A percentile compares a stretch with the other conserved stretches of the same genome.
phyloP scores from a whole-genome alignment of 2,888 invertebrate species.

The Anthophora plumipes region DNA sequence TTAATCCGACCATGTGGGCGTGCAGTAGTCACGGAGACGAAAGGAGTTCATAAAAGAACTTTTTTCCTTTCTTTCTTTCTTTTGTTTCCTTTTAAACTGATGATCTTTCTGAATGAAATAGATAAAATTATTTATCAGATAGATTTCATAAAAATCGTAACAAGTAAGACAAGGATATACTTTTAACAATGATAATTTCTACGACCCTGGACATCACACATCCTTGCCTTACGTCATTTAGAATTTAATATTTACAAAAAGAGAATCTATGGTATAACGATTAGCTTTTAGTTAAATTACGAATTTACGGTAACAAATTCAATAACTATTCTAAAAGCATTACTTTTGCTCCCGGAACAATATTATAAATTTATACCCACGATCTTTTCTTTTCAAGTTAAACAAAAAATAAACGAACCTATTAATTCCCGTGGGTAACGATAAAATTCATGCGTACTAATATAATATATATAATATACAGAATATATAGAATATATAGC shows the following conservation, averaged over 20 bases:
- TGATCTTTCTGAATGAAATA: constrained; percentile 5
- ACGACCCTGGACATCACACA: constrained; percentile 60
- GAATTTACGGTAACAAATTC: constrained; percentile 26
- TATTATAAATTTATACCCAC: constrained; percentile 16
- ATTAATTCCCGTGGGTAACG: not conserved
- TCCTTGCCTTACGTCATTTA: constrained; percentile 52
- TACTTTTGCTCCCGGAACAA: not conserved
- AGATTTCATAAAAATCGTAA: constrained; percentile 37
- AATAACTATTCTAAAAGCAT: not conserved
- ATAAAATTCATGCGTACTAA: constrained; percentile 20
- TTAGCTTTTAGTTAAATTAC: constrained; percentile 14
- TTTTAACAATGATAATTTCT: constrained; percentile 64
- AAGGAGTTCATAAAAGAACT: not conserved
- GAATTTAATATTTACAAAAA: constrained; percentile 35
- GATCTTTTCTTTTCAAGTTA: constrained; percentile 8
- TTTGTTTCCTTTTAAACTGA: not conserved
- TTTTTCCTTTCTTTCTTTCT: not conserved
- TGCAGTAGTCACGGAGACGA: not conserved
- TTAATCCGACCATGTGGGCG: constrained; percentile 13
- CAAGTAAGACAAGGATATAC: constrained; percentile 55
- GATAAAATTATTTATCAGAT: not conserved
- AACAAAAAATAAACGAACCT: constrained; percentile 32
- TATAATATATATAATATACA: constrained; percentile 42
- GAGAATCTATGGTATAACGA: constrained; percentile 20
- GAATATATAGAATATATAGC: constrained; percentile 44